Evolutionary conservation across 2,888 invertebrate species (phyloP).

Genomic region (Zele albiditarsus): DNA sequence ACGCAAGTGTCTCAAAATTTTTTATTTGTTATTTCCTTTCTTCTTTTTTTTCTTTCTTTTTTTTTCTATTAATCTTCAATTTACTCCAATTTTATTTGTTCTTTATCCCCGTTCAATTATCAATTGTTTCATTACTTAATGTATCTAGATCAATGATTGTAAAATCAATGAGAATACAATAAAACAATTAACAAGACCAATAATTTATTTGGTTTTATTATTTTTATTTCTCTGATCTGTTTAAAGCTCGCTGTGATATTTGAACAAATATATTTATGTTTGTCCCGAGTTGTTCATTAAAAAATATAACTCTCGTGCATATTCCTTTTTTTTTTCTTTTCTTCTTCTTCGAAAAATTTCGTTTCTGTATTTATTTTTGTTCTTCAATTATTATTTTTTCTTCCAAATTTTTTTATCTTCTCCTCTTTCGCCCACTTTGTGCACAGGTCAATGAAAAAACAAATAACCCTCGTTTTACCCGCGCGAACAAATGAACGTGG

Average conservation of each 20-base stretch:
- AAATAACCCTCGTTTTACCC: constrained; percentile 3
- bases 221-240: not conserved
- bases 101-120: not conserved
- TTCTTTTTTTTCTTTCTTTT: constrained; percentile 21
- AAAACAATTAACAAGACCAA: constrained; percentile 1
- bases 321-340: not conserved
- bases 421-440: not conserved
- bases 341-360: not conserved
- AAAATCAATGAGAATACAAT: constrained; percentile 27
- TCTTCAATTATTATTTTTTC: not conserved
- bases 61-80: not conserved
- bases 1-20: constrained; percentile 64
- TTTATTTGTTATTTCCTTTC: constrained; percentile 38
- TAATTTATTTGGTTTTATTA: not conserved
- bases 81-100: constrained; percentile 10
- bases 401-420: not conserved
- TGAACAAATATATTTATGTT: constrained; percentile 3
- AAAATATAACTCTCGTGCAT: constrained; percentile 18
- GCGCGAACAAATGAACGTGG: not conserved
- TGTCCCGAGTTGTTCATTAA: constrained; percentile 14
- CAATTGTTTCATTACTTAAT: too few species aligned
- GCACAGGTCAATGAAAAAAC: not conserved
- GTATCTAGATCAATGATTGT: constrained; percentile 23
- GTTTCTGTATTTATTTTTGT: too few species aligned
- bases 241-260: not conserved